phyloP scores from a whole-genome alignment of 2,888 invertebrate genomes.

The Eupsilia transversa region DNA sequence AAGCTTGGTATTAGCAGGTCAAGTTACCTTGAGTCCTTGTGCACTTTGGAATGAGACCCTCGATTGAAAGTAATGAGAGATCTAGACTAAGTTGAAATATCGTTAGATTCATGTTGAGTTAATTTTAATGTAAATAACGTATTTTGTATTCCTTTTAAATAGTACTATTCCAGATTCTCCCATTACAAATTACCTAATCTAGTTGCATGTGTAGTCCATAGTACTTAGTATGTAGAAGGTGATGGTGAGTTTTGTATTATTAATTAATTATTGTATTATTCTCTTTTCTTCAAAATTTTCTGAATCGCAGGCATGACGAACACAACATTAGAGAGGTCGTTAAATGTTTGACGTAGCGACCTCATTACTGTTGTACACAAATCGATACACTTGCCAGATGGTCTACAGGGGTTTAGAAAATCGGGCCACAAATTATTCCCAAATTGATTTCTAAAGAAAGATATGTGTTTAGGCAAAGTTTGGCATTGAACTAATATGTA shows the following conservation, averaged over 20 bases:
- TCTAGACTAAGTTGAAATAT: conserved; percentile 5
- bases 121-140: conserved; percentile 25
- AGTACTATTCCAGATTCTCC: conserved; percentile 36
- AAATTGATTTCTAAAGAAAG: conserved; percentile 25
- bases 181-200: conserved; percentile 32
- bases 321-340: conserved; percentile 34
- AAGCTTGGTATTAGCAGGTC: background rate
- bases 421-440: conserved; percentile 8
- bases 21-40: background rate
- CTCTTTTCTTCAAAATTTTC: conserved; percentile 39
- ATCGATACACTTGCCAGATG: conserved; percentile 65
- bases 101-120: background rate
- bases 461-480: conserved; percentile 39
- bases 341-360: conserved; percentile 8
- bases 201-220: conserved; percentile 56
- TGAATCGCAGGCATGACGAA: conserved; percentile 49
- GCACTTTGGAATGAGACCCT: conserved; percentile 44
- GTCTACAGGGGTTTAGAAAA: conserved; percentile 40
- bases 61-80: conserved; percentile 52
- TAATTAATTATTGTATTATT: conserved; percentile 31
- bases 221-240: conserved; percentile 52
- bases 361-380: conserved; percentile 38
- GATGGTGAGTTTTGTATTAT: conserved; percentile 60
- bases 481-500: conserved; percentile 69
- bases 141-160: conserved; percentile 2